Evolutionary conservation across 2,888 invertebrate genomes (phyloP).

Genomic region (Choristoneura rosaceana): DNA sequence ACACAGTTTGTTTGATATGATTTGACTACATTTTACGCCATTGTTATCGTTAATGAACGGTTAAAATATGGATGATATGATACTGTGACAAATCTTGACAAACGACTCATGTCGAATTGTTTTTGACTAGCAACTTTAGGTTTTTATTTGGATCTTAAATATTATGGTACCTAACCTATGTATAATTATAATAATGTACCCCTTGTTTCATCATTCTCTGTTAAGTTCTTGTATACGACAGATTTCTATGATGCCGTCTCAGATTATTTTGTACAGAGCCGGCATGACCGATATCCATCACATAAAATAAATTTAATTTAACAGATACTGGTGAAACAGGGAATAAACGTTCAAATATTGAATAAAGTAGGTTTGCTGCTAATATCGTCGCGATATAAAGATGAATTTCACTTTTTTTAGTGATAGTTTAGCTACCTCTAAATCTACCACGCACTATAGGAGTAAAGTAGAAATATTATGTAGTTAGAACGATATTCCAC

Average conservation of each 20-base stretch:
- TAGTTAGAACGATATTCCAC: constrained; percentile 47
- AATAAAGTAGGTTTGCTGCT: not conserved
- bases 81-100: not conserved
- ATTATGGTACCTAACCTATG: not conserved
- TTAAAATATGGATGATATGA: not conserved
- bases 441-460: constrained; percentile 16
- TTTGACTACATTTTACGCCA: not conserved
- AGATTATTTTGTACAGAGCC: too few relatives aligned
- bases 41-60: not conserved
- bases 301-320: too few relatives aligned
- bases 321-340: too few relatives aligned
- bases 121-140: not conserved
- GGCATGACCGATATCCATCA: too few relatives aligned
- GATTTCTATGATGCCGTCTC: too few relatives aligned
- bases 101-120: not conserved
- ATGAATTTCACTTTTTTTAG: not conserved
- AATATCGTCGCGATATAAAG: not conserved
- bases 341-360: not conserved
- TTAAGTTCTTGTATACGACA: too few relatives aligned
- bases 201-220: too few relatives aligned
- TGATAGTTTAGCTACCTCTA: constrained; percentile 21
- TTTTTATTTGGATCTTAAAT: not conserved
- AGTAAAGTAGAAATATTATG: constrained; percentile 23
- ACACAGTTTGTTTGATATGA: not conserved
- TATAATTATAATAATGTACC: not conserved